Conservation (phyloP, 2,113 vertebrate genomes). For the Cryptomyrus ogoouensis region DNA sequence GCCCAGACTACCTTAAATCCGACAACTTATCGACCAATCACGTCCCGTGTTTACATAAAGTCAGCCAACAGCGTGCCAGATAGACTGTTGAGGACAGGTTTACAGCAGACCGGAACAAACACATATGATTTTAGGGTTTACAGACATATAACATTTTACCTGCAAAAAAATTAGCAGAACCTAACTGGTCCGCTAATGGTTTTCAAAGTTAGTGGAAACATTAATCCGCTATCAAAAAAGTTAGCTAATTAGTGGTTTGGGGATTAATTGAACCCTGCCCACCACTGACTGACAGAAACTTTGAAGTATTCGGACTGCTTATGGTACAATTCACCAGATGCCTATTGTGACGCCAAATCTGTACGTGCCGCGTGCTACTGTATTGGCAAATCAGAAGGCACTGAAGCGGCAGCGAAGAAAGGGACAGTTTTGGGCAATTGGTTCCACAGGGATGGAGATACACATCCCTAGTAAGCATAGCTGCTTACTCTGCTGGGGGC, state of each 20-base stretch:
- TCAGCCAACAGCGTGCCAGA: neutral
- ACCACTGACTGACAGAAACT: neutral
- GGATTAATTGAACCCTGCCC: neutral
- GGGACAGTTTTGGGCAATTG: no score
- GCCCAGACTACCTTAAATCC: neutral
- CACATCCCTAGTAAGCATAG: neutral
- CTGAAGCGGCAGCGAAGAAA: neutral
- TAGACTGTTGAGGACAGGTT: no score
- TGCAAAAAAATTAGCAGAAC: neutral
- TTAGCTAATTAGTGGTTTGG: neutral
- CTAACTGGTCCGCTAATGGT: neutral
- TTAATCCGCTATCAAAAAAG: neutral
- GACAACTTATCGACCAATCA: neutral
- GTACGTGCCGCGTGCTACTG: neutral
- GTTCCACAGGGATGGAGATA: neutral
- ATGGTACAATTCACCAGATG: no score
- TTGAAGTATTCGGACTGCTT: neutral
- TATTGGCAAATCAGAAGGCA: neutral
- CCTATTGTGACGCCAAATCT: no score
- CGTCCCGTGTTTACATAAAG: neutral
- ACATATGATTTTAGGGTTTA: no score
- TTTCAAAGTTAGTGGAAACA: neutral
- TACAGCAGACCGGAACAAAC: no score
- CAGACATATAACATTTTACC: neutral
- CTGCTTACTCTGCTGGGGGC: neutral